Evolutionary conservation across 2,888 invertebrate genomes (phyloP), one percentile per base, ranked within the genome.

Genomic region (Hydrotaea diabolus): DNA sequence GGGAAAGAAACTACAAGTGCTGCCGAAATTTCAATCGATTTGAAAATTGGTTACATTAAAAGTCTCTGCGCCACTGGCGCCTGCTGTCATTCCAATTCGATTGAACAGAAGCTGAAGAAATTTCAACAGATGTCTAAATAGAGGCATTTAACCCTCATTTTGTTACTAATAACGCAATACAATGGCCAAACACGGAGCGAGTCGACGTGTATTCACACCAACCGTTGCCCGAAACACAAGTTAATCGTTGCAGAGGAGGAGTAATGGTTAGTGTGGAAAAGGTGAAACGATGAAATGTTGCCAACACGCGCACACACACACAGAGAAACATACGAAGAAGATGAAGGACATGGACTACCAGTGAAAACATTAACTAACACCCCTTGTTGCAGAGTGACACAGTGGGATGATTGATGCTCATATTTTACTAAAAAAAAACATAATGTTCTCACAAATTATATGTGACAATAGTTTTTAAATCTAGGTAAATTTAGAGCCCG

Each of bases 91-190:
- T 64, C 23, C 73, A 77, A 43, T 85, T 85, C 76, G 75, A 79
- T 85, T 75, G 83, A 80, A 78, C 87, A 88, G 43, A 69, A 69
- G 43, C 69, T 69, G 69, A 23, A 69, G 87, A 7, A 89, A 90
- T 90, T 78, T 79, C 72, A 86, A 80, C 90, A 91, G 91, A 91
- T 91, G 90, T 89, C 87, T 91, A 91, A 90, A 90, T 87, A 89
- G 82, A 79, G 80, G 86, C 87, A 88, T 88, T 90, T 90, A 91
- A 90, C 90, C 89, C 90, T 90, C 90, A 89, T 89, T 69, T 89
- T 86, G 77, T 81, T 86, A 57, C 85, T 90, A 89, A 88, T 69
- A 83, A 79, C 77, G 64, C 57, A 49, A 36, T 46, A 72, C 71
- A 62, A 59, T 39, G 43, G 55, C 74, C 59, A 43, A 73, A 69